A percentile compares a stretch with the other conserved stretches of the same genome.
Evolutionary conservation across 2,113 vertebrate genomes (phyloP).

Genomic region (Chamaetylas fuelleborni): DNA sequence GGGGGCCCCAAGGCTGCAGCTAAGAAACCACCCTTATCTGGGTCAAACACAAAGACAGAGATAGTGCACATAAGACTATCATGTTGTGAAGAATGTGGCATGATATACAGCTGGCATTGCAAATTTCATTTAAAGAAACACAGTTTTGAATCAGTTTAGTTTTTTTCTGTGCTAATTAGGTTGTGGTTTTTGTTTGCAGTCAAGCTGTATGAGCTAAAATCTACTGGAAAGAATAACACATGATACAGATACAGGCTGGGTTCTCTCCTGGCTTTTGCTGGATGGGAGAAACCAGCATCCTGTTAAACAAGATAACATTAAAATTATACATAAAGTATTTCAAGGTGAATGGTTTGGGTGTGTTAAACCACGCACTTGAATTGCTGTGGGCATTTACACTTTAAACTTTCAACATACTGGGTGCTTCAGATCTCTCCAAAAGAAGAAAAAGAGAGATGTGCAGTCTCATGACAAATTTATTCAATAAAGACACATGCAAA

Average conservation of each 20-base stretch:
- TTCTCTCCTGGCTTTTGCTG: neutral
- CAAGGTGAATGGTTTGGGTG: neutral
- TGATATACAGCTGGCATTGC: neutral
- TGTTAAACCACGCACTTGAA: neutral
- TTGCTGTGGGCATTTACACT: neutral
- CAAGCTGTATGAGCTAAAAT: neutral
- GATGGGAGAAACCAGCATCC: neutral
- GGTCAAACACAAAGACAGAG: neutral
- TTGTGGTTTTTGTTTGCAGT: neutral
- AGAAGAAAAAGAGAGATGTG: neutral
- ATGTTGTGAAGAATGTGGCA: neutral
- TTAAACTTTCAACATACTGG: neutral
- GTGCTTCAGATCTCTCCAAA: neutral
- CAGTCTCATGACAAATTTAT: neutral
- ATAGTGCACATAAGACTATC: neutral
- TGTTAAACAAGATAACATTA: neutral
- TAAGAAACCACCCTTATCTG: slow-evolving; percentile 14
- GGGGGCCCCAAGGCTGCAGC: neutral
- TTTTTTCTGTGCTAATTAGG: neutral
- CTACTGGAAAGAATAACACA: neutral
- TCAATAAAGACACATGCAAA: neutral
- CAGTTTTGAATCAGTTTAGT: neutral
- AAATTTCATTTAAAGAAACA: slow-evolving; percentile 7
- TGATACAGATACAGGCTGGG: neutral
- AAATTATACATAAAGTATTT: neutral